Percentiles rank a stretch among this genome's conserved stretches.
phyloP scores from a whole-genome alignment of 2,888 invertebrate species.

The Caenorhabditis angaria region DNA sequence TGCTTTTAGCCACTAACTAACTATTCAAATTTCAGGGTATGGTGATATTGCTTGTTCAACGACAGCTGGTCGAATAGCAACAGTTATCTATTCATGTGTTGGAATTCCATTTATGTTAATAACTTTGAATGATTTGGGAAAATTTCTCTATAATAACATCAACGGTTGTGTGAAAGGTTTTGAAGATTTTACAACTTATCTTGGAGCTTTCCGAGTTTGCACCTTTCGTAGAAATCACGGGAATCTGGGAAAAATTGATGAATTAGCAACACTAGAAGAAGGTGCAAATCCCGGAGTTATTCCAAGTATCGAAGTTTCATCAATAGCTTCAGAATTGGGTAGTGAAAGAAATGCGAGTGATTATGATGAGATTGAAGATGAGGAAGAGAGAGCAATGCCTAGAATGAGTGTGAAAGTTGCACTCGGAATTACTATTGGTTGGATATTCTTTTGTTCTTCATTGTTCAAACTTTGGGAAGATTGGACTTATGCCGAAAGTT shows the following conservation, averaged over 20 bases:
- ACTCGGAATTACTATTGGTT: conserved; percentile 84
- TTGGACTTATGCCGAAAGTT: conserved; percentile 74
- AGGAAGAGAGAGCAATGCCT: conserved; percentile 44
- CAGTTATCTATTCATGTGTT: conserved; percentile 87
- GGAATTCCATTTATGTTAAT: conserved; percentile 93
- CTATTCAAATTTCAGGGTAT: conserved; percentile 80
- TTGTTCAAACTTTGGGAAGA: conserved; percentile 91
- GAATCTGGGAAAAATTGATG: conserved; percentile 34
- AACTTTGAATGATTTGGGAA: conserved; percentile 90
- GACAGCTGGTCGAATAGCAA: conserved; percentile 84
- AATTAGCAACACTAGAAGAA: conserved; percentile 21
- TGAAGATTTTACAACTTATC: conserved; percentile 40
- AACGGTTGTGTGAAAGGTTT: conserved; percentile 60
- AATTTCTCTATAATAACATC: conserved; percentile 68
- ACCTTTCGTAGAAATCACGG: conserved; percentile 8
- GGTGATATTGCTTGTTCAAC: conserved; percentile 94
- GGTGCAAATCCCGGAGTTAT: conserved; percentile 5
- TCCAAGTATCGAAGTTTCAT: conserved; percentile 33
- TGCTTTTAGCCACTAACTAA: background rate
- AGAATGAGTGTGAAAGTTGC: conserved; percentile 65
- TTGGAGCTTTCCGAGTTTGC: conserved; percentile 43
- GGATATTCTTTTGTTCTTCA: conserved; percentile 87
- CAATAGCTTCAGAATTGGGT: conserved; percentile 52
- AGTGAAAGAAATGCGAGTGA: conserved; percentile 42
- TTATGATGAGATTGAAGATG: conserved; percentile 45